Percentiles rank a stretch among this genome's conserved stretches.
phyloP scores from a whole-genome alignment of 2,888 invertebrate genomes.

The Zygothrica quintamaculata region DNA sequence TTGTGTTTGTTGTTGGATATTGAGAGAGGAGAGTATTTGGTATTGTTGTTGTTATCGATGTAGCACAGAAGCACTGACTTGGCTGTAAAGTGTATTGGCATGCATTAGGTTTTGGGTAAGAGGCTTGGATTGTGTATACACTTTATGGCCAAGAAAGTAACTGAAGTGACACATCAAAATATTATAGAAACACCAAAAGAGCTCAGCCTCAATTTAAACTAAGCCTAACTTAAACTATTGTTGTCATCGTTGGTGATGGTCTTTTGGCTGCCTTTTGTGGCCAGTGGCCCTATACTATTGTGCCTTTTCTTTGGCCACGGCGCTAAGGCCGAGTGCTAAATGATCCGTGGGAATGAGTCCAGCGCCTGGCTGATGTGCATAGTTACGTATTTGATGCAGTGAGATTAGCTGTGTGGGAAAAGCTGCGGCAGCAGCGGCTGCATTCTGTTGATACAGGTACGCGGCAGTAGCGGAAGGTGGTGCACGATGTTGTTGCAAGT shows the following conservation, averaged over 20 bases:
- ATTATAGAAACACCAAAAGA: neutral
- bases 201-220: constrained; percentile 26
- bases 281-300: constrained; percentile 81
- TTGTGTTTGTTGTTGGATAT: constrained; percentile 27
- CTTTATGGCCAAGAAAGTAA: neutral
- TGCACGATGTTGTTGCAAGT: constrained; percentile 85
- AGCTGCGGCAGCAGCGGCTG: constrained; percentile 86
- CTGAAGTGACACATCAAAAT: constrained; percentile 26
- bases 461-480: constrained; percentile 87
- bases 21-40: constrained; percentile 3
- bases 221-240: constrained; percentile 27
- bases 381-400: constrained; percentile 97
- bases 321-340: constrained; percentile 85
- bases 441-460: constrained; percentile 91
- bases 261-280: constrained; percentile 54
- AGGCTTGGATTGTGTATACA: neutral
- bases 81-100: neutral
- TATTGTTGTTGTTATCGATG: constrained; percentile 21
- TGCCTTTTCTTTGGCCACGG: constrained; percentile 82
- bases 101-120: neutral
- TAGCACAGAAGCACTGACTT: constrained; percentile 13
- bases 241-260: constrained; percentile 62
- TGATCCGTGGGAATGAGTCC: constrained; percentile 89
- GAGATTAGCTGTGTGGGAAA: constrained; percentile 97
- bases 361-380: constrained; percentile 92